Evolutionary conservation across 2,797 vertebrate genomes (phyloP).

Genomic region (Falco cherrug): DNA sequence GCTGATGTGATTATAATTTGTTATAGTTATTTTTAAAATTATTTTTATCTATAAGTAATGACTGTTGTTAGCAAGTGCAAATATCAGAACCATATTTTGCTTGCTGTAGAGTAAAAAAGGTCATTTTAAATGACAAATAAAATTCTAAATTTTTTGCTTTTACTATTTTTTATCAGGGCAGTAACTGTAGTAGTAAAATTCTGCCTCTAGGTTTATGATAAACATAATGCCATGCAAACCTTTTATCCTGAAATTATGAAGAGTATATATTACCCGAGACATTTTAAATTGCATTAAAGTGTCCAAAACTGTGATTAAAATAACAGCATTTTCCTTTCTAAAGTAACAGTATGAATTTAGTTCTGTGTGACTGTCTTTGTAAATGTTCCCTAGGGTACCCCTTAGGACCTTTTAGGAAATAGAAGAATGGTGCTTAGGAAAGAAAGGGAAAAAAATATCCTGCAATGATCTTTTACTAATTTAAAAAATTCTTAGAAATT

Average conservation of each 20-base stretch:
- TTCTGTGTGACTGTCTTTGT: neutral
- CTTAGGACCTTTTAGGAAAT: neutral
- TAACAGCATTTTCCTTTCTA: neutral
- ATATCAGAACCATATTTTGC: accelerated
- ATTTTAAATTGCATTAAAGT: neutral
- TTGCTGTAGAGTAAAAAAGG: neutral
- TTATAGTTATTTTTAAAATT: accelerated
- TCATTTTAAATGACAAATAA: neutral
- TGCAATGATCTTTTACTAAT: neutral
- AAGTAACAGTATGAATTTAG: neutral
- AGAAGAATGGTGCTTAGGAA: neutral
- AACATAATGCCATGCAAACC: neutral
- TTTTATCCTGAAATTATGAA: neutral
- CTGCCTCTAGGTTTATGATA: neutral
- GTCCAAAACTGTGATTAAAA: neutral
- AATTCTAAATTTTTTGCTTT: neutral
- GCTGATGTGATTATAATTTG: neutral
- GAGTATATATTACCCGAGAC: neutral
- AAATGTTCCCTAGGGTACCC: neutral
- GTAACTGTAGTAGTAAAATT: neutral
- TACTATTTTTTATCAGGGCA: neutral
- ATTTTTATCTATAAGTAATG: neutral
- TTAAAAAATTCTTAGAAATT: constrained; percentile 1
- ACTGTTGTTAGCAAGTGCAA: neutral
- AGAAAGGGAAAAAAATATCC: neutral